Conservation (phyloP, 2,797 vertebrate species). For the Catamblyrhynchus diadema region DNA sequence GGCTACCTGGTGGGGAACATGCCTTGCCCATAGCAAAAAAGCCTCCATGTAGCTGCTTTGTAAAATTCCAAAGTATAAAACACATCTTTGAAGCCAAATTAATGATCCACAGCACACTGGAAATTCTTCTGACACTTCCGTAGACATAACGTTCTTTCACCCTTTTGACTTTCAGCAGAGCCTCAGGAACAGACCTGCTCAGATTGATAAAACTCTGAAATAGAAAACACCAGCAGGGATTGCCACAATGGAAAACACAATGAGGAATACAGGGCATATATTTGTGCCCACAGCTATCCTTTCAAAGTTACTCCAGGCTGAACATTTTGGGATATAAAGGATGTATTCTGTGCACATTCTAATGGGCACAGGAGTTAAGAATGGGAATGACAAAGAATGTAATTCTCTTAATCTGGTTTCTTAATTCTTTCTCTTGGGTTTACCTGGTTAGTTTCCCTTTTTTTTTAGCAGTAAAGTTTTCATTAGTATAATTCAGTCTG, state of each 20-base stretch:
- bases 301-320: background rate
- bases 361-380: background rate
- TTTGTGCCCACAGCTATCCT: background rate
- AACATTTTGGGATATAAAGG: constrained; percentile 2
- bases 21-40: background rate
- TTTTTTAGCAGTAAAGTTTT: background rate
- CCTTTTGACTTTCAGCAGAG: constrained; percentile 24
- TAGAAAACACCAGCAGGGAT: constrained; percentile 20
- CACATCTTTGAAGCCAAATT: constrained; percentile 29
- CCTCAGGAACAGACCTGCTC: constrained; percentile 17
- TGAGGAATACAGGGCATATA: background rate
- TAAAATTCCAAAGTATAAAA: constrained; percentile 26
- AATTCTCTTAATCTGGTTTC: background rate
- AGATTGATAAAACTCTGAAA: background rate
- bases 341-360: background rate
- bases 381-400: background rate
- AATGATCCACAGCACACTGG: background rate
- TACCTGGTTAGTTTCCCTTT: background rate
- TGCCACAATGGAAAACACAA: background rate
- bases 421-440: background rate
- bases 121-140: constrained; percentile 3
- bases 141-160: constrained; percentile 4
- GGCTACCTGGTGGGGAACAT: background rate
- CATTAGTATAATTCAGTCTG: background rate
- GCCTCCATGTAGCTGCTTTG: background rate